phyloP scores from a whole-genome alignment of 2,797 vertebrate species.

The Harpagifer antarcticus region DNA sequence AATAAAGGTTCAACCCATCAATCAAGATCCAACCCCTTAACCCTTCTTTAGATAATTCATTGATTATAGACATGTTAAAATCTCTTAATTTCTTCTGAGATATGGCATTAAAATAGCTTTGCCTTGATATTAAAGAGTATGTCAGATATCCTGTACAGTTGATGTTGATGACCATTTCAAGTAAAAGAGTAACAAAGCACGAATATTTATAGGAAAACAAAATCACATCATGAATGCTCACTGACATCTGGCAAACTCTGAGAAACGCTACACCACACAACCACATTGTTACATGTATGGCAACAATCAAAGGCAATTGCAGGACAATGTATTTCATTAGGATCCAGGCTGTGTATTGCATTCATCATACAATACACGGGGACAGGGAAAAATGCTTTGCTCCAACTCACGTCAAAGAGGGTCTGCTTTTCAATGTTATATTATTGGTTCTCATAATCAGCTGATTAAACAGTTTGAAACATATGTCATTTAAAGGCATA shows the following conservation, averaged over 20 bases:
- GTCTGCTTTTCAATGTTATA: background rate
- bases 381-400: conserved; percentile 32
- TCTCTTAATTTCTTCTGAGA: conserved; percentile 21
- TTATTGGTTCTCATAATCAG: conserved; percentile 11
- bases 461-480: conserved; percentile 14
- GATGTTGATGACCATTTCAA: conserved; percentile 53
- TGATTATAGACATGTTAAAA: conserved; percentile 21
- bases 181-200: conserved; percentile 55
- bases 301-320: conserved; percentile 52
- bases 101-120: conserved; percentile 34
- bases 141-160: conserved; percentile 52
- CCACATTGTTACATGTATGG: conserved; percentile 49
- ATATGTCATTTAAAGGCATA: conserved; percentile 36
- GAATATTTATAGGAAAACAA: conserved; percentile 15
- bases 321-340: conserved; percentile 42
- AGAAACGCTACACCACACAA: conserved; percentile 46
- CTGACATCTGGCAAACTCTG: conserved; percentile 41
- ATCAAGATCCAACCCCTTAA: background rate
- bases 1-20: conserved; percentile 2
- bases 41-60: conserved; percentile 12
- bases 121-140: conserved; percentile 41
- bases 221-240: conserved; percentile 40
- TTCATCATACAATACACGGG: conserved; percentile 32
- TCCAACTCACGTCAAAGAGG: conserved; percentile 34
- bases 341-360: conserved; percentile 48